phyloP scores from a whole-genome alignment of 1,140 invertebrate genomes.

The Maniola jurtina region DNA sequence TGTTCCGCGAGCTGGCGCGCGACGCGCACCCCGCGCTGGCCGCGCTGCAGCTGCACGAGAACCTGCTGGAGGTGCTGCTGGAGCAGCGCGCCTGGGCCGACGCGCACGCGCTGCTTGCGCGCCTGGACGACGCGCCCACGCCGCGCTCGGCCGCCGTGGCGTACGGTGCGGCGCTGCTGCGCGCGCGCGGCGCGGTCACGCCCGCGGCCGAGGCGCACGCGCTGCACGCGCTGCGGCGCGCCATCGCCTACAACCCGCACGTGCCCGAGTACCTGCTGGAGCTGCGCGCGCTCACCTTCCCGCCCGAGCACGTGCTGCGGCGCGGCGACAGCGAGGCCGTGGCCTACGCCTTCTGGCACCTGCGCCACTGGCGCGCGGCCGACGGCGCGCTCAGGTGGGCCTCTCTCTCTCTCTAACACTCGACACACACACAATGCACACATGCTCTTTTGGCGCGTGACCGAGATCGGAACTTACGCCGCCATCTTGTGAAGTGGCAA shows the following conservation, averaged over 20 bases:
- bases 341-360: constrained; percentile 97
- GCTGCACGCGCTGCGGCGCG: constrained; percentile 97
- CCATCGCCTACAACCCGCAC: constrained; percentile 99
- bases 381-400: constrained; percentile 87
- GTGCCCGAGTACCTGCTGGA: constrained; percentile 98
- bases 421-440: too few relatives aligned
- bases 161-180: constrained; percentile 91
- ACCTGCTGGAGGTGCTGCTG: constrained; percentile 96
- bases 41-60: constrained; percentile 98
- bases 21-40: constrained; percentile 98
- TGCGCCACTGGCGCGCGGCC: constrained; percentile 97
- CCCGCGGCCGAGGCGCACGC: constrained; percentile 95
- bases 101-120: constrained; percentile 93
- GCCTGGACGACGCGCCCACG: constrained; percentile 97
- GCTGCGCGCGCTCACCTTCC: constrained; percentile 96
- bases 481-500: too few relatives aligned
- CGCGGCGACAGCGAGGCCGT: constrained; percentile 98
- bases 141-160: constrained; percentile 97
- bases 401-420: too few relatives aligned
- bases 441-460: constrained; percentile 96
- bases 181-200: constrained; percentile 88
- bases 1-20: constrained; percentile 98
- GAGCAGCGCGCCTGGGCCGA: constrained; percentile 98
- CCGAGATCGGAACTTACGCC: too few relatives aligned
- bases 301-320: constrained; percentile 98